phyloP scores from a whole-genome alignment of 2,797 vertebrate genomes.

The Falco peregrinus region DNA sequence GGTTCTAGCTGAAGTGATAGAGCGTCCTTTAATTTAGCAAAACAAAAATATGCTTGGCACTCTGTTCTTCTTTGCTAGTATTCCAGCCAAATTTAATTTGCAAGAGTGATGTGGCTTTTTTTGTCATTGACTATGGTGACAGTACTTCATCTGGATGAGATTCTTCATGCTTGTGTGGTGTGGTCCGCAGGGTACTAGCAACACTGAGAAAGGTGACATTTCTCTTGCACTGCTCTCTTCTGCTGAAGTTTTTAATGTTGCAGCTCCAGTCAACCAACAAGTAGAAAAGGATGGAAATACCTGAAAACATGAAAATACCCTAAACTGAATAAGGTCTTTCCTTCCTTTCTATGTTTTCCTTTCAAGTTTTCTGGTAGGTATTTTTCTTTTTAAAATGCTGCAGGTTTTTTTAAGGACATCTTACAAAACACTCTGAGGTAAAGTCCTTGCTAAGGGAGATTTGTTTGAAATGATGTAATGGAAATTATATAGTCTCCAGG shows the following conservation, averaged over 20 bases:
- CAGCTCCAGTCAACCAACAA: neutral
- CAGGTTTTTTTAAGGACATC: neutral
- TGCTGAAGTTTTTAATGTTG: neutral
- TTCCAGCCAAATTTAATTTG: neutral
- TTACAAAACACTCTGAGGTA: neutral
- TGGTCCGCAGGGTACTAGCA: neutral
- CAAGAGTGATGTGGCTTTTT: neutral
- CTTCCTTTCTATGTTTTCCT: neutral
- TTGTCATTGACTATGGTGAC: neutral
- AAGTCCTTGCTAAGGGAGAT: neutral
- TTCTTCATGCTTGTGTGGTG: neutral
- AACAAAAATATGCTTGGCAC: slow-evolving; percentile 14
- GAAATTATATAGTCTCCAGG: neutral
- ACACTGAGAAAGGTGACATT: neutral
- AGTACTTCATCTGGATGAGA: neutral
- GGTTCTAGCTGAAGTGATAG: slow-evolving; percentile 26
- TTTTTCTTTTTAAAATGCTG: neutral
- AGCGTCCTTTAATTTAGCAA: neutral
- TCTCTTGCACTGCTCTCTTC: neutral
- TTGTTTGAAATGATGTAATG: neutral
- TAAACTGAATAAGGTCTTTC: neutral
- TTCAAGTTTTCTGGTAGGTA: neutral
- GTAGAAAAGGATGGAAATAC: neutral
- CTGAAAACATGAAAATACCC: neutral
- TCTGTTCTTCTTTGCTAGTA: neutral